Percentiles rank a stretch among this genome's conserved stretches.
These are phyloP conservation scores for Tarsius wallacei DNA, from an alignment of 2,797 vertebrate genomes.

Conservation along the genomic window DNA sequence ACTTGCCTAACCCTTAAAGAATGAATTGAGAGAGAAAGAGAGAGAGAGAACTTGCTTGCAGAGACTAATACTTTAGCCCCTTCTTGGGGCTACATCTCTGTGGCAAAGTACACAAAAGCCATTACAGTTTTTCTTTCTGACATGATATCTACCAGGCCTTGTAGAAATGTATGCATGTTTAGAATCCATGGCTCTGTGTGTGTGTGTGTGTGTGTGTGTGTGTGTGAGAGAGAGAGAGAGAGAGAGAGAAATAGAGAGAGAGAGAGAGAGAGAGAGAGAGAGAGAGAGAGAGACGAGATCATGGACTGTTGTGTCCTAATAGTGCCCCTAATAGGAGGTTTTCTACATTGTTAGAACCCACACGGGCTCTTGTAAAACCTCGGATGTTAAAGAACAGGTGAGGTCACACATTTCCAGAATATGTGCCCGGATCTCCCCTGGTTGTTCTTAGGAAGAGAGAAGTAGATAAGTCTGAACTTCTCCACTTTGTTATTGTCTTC, in stretches of 20 bases:
- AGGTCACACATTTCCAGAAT: neutral
- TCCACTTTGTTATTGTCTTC: neutral
- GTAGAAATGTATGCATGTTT: neutral
- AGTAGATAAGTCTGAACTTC: neutral
- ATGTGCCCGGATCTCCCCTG: neutral
- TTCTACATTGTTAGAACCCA: neutral
- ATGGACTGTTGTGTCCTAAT: neutral
- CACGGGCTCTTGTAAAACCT: neutral
- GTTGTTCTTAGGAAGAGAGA: neutral
- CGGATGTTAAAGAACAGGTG: neutral
- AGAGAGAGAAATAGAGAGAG: too few species aligned
- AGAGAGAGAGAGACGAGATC: too few species aligned
- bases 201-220: neutral
- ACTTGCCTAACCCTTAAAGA: neutral
- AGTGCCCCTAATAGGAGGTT: neutral
- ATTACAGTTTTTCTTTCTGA: neutral
- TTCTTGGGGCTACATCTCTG: neutral
- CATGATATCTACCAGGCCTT: too few species aligned
- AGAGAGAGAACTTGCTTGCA: neutral
- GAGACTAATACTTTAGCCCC: neutral
- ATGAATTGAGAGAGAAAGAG: neutral
- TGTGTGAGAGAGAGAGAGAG: too few species aligned
- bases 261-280: too few species aligned
- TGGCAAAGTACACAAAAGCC: neutral
- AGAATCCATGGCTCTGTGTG: neutral